A percentile compares a stretch with the other conserved stretches of the same genome.
Evolutionary conservation across 2,888 invertebrate genomes (phyloP).

Genomic region (Apeira syringaria): DNA sequence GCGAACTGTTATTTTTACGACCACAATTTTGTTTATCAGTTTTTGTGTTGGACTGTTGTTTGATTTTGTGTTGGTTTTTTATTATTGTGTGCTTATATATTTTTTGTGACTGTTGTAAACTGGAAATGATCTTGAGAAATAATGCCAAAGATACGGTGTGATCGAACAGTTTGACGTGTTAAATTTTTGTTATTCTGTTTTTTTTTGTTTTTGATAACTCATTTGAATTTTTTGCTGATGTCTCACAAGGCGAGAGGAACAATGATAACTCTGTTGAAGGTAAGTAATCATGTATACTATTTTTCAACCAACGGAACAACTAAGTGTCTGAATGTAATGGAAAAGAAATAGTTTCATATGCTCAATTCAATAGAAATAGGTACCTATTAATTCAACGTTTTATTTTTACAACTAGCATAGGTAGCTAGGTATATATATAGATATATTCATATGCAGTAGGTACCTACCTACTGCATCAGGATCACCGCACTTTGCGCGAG

Average conservation of each 20-base stretch:
- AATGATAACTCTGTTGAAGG: constrained; percentile 76
- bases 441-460: too few species aligned
- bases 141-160: constrained; percentile 75
- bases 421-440: too few species aligned
- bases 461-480: too few species aligned
- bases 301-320: too few species aligned
- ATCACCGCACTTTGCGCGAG: too few species aligned
- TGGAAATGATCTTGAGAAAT: constrained; percentile 47
- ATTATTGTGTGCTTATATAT: constrained; percentile 49
- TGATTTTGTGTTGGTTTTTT: constrained; percentile 42
- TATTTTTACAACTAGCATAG: too few species aligned
- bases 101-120: constrained; percentile 40
- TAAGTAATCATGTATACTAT: too few species aligned
- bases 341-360: too few species aligned
- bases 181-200: constrained; percentile 49
- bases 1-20: constrained; percentile 53
- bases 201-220: constrained; percentile 35
- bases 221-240: constrained; percentile 61
- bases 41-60: constrained; percentile 59
- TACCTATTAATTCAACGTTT: too few species aligned
- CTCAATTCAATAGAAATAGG: too few species aligned
- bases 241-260: constrained; percentile 70
- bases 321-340: too few species aligned
- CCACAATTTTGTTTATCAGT: constrained; percentile 39
- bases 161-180: constrained; percentile 64